Base-by-base conservation (phyloP, 2,888 invertebrate species). In the Eupithecia inturbata region DNA sequence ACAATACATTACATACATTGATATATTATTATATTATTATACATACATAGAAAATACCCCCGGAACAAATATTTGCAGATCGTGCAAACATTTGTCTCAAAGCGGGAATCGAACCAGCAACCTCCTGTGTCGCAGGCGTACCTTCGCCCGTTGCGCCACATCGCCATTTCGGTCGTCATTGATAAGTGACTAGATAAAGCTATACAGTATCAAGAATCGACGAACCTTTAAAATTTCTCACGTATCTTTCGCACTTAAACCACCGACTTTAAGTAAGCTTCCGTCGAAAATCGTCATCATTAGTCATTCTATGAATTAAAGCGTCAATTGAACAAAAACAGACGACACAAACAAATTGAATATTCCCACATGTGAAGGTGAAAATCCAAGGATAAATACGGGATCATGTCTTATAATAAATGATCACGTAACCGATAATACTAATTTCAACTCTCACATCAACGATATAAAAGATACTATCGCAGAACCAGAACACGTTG, bases 291-390 rank as follows among this genome's bases (percentile, higher is more conserved):
- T 88, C 81, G 71, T 77, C 74, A 90, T 91, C 94, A 94, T 94
- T 91, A 91, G 85, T 94, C 91, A 92, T 83, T 81, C 83, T 80
- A 84, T 86, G 89, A 89, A 91, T 90, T 92, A 91, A 86, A 86
- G 87, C 92, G 91, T 92, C 94, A 90, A 93, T 92, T 93, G 89
- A 88, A 93, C 92, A 94, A 94, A 93, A 93, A 94, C 94, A 94
- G 89, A 85, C 85, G 90, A 89, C 88, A 85, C 85, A 91, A 92
- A 94, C 94, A 93, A 94, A 94, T 94, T 93, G 91, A 88, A 89
- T 91, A 92, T 92, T 92, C 93, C 93, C 94, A 92, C 93, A 93
- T 89, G 84, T 85, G 88, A 89, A 93, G 92, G 94, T 93, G 94
- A 94, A 94, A 94, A 94, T 93, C 91, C 89, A 87, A 90, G 89